phyloP scores from a whole-genome alignment of 2,888 invertebrate species.

The Troilus luridus region DNA sequence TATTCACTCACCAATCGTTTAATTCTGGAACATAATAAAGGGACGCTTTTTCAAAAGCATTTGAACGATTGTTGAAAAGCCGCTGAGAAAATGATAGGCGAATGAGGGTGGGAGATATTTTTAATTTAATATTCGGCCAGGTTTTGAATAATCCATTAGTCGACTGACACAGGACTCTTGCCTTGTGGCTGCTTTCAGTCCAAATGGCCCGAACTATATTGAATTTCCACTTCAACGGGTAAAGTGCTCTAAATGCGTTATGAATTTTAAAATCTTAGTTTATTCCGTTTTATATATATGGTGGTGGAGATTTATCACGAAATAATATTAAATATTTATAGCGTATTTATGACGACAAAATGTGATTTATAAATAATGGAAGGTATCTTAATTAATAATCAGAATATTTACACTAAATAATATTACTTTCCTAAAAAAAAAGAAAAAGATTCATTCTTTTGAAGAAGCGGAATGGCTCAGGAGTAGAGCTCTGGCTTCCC shows the following conservation, averaged over 20 bases:
- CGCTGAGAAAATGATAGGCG: conserved; percentile 3
- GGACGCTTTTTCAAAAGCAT: conserved; percentile 5
- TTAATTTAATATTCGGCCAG: conserved; percentile 12
- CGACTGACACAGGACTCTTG: neutral
- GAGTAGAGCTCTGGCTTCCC: too few species aligned
- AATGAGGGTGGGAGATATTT: neutral
- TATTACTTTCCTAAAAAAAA: too few species aligned
- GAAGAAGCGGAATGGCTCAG: too few species aligned
- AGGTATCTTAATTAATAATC: too few species aligned
- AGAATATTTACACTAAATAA: too few species aligned
- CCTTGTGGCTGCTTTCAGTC: conserved; percentile 3
- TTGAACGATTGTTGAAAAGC: conserved; percentile 19
- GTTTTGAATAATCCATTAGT: conserved; percentile 17
- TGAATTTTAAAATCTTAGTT: neutral
- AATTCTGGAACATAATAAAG: neutral
- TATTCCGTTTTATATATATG: neutral
- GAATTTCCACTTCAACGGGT: neutral
- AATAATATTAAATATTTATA: neutral
- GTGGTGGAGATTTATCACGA: neutral
- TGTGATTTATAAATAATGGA: too few species aligned
- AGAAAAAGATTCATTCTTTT: too few species aligned
- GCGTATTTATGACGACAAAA: neutral
- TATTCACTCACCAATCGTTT: neutral
- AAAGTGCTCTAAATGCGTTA: conserved; percentile 31
- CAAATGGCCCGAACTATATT: conserved; percentile 14